These are phyloP conservation scores for Ceratoteleas bidentatus DNA, from an alignment of 1,140 invertebrate species.

Conservation along the genomic window DNA sequence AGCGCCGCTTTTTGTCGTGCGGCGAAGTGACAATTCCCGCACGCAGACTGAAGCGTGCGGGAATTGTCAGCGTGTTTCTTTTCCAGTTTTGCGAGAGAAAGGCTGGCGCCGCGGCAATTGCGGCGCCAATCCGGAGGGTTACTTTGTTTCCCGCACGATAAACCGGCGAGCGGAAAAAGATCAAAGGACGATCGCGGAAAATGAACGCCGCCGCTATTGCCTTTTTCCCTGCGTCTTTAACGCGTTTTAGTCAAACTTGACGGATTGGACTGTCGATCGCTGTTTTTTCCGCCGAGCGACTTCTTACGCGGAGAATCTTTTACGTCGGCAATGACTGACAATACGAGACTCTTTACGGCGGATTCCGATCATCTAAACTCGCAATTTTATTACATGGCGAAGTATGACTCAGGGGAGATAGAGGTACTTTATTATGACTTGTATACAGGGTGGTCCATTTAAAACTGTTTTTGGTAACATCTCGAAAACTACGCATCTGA, in stretches of 20 bases:
- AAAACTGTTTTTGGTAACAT: too few species aligned
- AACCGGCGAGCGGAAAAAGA: conserved; percentile 52
- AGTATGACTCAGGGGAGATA: too few species aligned
- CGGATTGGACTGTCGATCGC: background rate
- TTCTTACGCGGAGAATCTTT: too few species aligned
- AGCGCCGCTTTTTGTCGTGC: conserved; percentile 27
- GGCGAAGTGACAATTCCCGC: conserved; percentile 62
- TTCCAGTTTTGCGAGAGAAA: conserved; percentile 40
- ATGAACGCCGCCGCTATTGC: conserved; percentile 42
- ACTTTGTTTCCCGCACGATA: conserved; percentile 56
- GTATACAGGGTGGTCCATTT: too few species aligned
- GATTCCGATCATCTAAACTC: too few species aligned
- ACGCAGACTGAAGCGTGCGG: conserved; percentile 56
- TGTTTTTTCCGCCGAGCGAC: background rate
- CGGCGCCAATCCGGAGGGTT: conserved; percentile 49
- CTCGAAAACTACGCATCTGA: too few species aligned
- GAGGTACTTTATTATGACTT: too few species aligned
- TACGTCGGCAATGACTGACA: too few species aligned
- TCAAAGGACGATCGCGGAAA: conserved; percentile 61
- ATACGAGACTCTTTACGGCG: too few species aligned
- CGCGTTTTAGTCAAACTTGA: conserved; percentile 17
- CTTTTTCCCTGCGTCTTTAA: conserved; percentile 9
- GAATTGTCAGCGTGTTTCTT: too few species aligned
- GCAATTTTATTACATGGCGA: too few species aligned
- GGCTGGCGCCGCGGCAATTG: conserved; percentile 50